Base-by-base conservation (phyloP, 2,888 invertebrate species). In the Sisyra terminalis region DNA sequence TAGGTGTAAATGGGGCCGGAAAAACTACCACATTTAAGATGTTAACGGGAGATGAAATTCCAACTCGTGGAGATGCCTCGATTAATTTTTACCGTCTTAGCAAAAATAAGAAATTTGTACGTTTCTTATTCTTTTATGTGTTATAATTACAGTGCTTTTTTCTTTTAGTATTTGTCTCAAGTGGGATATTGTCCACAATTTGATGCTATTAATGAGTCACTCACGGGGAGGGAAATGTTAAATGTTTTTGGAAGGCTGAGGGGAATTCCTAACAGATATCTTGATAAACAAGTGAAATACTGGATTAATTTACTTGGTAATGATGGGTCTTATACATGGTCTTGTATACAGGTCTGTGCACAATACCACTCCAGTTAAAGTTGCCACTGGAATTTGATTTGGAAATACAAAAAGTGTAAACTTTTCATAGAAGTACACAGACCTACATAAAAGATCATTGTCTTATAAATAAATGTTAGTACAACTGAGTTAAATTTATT, bases 131-230 rank as follows among this genome's bases (percentile, higher is more conserved):
- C n/a, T n/a, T n/a, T n/a, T n/a, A n/a, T n/a, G n/a, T n/a, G n/a
- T n/a, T n/a, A n/a, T n/a, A n/a, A n/a, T n/a, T n/a, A n/a, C 8
- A 32, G 8, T 32, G 8, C 3, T 32, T 5, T 9, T 13, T 32
- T 32, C 8, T 13, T 56, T 13, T 60, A 83, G 76, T 87, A 82
- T 55, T 66, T 82, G 40, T 67, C 71, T 42, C 66, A 72, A 46
- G 72, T 90, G 55, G 88, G 90, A 17, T 93, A 93, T 62, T 93
- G 93, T 58, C 92, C 93, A 0, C 93, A 93, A 65, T 79, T 78
- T 58, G 78, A 83, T 61, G 86, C 86, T 0, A 61, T 90, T 36
- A 80, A 89, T 52, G 73, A 70, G 44, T 78, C 78, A 52, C 69
- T 88, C 56, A 84, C 86, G 6, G 81, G 85, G 0, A 63, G 70